Evolutionary conservation across 2,113 vertebrate genomes (phyloP).

Genomic region (Perca schrenkii): DNA sequence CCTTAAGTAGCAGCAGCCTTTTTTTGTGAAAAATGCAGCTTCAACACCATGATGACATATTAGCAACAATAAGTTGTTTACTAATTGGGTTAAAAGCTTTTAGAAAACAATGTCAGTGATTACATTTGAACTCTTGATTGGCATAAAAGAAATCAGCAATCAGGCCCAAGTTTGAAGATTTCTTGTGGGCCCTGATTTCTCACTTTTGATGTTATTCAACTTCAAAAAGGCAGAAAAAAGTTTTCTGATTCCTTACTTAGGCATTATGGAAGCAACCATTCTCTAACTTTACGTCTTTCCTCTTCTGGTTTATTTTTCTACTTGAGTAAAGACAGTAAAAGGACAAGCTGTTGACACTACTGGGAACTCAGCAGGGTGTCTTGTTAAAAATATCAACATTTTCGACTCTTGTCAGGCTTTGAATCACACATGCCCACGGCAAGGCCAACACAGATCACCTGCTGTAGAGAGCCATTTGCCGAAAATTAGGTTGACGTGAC

Average conservation of each 20-base stretch:
- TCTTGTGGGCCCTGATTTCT: neutral
- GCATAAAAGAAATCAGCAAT: neutral
- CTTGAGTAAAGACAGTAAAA: neutral
- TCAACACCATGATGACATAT: neutral
- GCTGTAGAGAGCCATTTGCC: neutral
- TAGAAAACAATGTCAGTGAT: no score
- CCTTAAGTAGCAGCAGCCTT: neutral
- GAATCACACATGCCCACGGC: neutral
- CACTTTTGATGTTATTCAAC: neutral
- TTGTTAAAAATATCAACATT: conserved; percentile 6
- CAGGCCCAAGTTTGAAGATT: neutral
- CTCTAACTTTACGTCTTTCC: neutral
- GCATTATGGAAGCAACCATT: neutral
- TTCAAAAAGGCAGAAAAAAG: neutral
- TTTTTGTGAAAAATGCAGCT: neutral
- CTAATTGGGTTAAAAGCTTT: no score
- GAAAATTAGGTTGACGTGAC: neutral
- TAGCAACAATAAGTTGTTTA: no score
- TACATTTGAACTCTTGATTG: no score
- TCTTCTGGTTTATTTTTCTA: neutral
- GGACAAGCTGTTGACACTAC: conserved; percentile 3
- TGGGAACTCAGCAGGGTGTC: neutral
- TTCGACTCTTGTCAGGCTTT: neutral
- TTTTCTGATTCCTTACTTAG: neutral
- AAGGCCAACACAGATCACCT: neutral